Percentiles rank a stretch among this genome's conserved stretches.
Evolutionary conservation across 2,113 vertebrate species (phyloP).

Genomic region (Colistium nudipinnis): DNA sequence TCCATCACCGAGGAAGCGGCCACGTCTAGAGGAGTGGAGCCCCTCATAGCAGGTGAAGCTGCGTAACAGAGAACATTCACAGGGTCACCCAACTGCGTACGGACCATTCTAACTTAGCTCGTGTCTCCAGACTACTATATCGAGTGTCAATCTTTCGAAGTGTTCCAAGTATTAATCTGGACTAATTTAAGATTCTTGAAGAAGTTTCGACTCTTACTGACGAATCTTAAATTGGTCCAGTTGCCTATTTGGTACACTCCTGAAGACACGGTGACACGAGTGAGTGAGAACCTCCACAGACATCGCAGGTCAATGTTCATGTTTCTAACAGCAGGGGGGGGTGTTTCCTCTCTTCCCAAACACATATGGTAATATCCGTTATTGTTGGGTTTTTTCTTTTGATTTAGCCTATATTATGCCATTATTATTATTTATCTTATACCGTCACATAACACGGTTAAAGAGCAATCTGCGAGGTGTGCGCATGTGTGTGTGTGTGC

Average conservation of each 20-base stretch:
- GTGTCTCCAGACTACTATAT: background rate
- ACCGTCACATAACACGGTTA: background rate
- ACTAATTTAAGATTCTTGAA: too few species aligned
- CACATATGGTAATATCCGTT: too few species aligned
- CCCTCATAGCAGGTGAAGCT: constrained; percentile 98
- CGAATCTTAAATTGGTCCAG: too few species aligned
- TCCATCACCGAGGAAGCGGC: constrained; percentile 99
- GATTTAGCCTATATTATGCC: too few species aligned
- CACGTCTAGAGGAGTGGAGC: constrained; percentile 96
- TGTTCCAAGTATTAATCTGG: too few species aligned
- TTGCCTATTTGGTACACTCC: too few species aligned
- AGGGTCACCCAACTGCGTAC: constrained; percentile 5
- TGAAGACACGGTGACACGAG: too few species aligned
- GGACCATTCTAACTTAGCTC: background rate
- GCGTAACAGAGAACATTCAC: constrained; percentile 19
- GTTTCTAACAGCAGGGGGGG: constrained; percentile 71
- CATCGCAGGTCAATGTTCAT: too few species aligned
- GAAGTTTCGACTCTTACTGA: too few species aligned
- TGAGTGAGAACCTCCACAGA: too few species aligned
- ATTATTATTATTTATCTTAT: background rate
- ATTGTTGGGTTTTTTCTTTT: too few species aligned
- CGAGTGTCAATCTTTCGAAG: too few species aligned
- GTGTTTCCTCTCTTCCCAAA: constrained; percentile 45
- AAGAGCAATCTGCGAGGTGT: constrained; percentile 11
- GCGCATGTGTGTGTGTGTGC: background rate